Percentiles rank a stretch among this genome's conserved stretches.
Evolutionary conservation across 2,113 vertebrate species (phyloP).

Genomic region (Rhegmatorhina hoffmannsi): DNA sequence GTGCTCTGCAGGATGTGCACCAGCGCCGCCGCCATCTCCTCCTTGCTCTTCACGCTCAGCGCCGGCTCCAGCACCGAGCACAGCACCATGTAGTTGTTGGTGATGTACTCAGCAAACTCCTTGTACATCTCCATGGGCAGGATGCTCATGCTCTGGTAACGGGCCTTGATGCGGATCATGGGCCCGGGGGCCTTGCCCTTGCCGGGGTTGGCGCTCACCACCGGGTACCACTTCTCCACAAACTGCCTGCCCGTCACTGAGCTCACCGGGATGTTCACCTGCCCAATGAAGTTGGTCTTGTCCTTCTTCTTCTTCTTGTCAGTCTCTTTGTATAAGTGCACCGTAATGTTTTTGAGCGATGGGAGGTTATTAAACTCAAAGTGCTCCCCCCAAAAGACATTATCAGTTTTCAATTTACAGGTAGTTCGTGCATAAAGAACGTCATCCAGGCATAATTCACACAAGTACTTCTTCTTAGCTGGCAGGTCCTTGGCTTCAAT

Average conservation of each 20-base stretch:
- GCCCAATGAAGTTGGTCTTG: conserved; percentile 95
- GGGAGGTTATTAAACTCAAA: conserved; percentile 99
- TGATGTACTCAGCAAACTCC: conserved; percentile 98
- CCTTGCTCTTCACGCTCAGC: conserved; percentile 97
- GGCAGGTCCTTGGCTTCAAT: conserved; percentile 98
- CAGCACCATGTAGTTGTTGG: conserved; percentile 96
- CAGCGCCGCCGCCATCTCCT: conserved; percentile 96
- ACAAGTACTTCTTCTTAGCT: conserved; percentile 97
- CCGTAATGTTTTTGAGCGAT: conserved; percentile 84
- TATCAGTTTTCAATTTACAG: conserved; percentile 98
- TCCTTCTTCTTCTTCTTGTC: conserved; percentile 99
- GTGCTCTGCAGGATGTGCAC: conserved; percentile 99
- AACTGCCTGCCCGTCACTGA: conserved; percentile 92
- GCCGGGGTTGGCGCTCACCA: conserved; percentile 87
- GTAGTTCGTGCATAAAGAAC: conserved; percentile 97
- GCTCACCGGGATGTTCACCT: conserved; percentile 88
- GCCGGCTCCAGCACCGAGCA: conserved; percentile 93
- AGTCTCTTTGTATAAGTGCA: conserved; percentile 96
- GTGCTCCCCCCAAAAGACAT: conserved; percentile 99
- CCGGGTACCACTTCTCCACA: conserved; percentile 95
- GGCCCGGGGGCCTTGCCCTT: conserved; percentile 92
- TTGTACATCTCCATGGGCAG: conserved; percentile 99
- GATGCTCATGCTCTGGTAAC: conserved; percentile 97
- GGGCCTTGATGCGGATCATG: conserved; percentile 95
- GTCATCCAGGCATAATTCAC: conserved; percentile 95